Evolutionary conservation across 2,113 vertebrate genomes (phyloP).

Genomic region (Pipa parva): DNA sequence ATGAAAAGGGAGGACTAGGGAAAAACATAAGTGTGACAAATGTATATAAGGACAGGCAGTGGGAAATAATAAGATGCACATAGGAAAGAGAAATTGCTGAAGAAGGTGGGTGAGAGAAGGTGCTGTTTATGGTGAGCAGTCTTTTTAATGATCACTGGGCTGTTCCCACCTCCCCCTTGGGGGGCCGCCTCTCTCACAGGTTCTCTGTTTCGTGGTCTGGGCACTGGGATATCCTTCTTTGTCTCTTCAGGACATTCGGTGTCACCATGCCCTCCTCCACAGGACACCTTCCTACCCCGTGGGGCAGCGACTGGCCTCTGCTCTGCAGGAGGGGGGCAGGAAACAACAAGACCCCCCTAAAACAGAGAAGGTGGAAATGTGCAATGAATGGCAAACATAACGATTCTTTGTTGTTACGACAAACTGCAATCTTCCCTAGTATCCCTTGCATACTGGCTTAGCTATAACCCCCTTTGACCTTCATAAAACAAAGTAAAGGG

Average conservation of each 20-base stretch:
- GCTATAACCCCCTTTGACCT: too few species aligned
- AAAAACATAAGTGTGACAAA: conserved; percentile 5
- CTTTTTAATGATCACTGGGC: conserved; percentile 25
- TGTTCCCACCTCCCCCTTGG: conserved; percentile 38
- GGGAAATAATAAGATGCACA: conserved; percentile 14
- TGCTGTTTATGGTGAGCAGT: conserved; percentile 30
- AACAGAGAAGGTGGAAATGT: conserved; percentile 30
- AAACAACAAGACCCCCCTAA: conserved; percentile 33
- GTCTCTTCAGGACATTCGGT: conserved; percentile 36
- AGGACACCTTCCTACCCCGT: conserved; percentile 40
- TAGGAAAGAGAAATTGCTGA: conserved; percentile 14
- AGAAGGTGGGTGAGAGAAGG: conserved; percentile 8
- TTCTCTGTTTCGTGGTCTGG: conserved; percentile 43
- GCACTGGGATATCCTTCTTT: conserved; percentile 36
- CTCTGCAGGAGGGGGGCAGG: conserved; percentile 37
- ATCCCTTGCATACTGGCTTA: too few species aligned
- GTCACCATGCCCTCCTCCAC: conserved; percentile 30
- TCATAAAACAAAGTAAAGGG: too few species aligned
- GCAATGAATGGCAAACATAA: conserved; percentile 23
- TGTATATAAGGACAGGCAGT: conserved; percentile 1
- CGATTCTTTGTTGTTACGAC: background rate
- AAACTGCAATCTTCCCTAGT: background rate
- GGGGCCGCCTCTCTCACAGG: conserved; percentile 35
- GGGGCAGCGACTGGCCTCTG: conserved; percentile 36
- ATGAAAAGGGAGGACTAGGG: conserved; percentile 11